Percentiles rank a stretch among this genome's conserved stretches.
Conservation (phyloP, 2,888 invertebrate genomes). For the Drosophila rellima region DNA sequence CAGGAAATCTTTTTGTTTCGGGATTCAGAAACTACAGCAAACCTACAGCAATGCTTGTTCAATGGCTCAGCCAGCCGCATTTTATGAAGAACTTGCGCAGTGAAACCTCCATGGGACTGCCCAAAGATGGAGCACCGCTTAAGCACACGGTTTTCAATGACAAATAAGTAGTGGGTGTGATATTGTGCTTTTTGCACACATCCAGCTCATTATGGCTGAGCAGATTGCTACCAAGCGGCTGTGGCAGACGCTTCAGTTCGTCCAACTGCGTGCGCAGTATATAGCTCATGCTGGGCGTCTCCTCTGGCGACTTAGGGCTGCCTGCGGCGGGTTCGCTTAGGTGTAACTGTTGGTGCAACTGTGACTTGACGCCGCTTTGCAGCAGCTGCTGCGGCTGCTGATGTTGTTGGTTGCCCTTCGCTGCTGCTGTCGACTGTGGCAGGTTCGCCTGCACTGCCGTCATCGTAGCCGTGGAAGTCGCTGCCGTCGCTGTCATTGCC, state of each 20-base stretch:
- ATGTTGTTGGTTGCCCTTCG: slow-evolving; percentile 72
- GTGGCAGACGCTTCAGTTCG: slow-evolving; percentile 79
- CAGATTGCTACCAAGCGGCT: slow-evolving; percentile 87
- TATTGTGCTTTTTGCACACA: slow-evolving; percentile 91
- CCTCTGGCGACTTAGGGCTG: slow-evolving; percentile 47
- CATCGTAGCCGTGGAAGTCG: slow-evolving; percentile 78
- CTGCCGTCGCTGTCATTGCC: slow-evolving; percentile 72
- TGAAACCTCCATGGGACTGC: slow-evolving; percentile 83
- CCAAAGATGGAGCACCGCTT: slow-evolving; percentile 83
- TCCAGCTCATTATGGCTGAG: slow-evolving; percentile 90
- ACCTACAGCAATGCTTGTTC: slow-evolving; percentile 24
- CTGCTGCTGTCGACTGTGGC: slow-evolving; percentile 65
- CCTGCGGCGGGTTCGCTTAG: slow-evolving; percentile 69
- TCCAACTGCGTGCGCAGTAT: slow-evolving; percentile 86
- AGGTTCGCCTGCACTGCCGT: slow-evolving; percentile 73
- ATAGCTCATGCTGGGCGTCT: slow-evolving; percentile 86
- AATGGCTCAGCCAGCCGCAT: slow-evolving; percentile 86
- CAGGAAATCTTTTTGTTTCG: slow-evolving; percentile 34
- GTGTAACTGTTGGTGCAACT: slow-evolving; percentile 56
- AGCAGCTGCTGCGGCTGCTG: slow-evolving; percentile 77
- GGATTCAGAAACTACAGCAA: slow-evolving; percentile 14
- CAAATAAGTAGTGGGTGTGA: slow-evolving; percentile 95
- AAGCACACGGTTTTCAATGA: slow-evolving; percentile 95
- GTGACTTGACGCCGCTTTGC: slow-evolving; percentile 50
- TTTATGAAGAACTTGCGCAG: slow-evolving; percentile 86